Base-by-base conservation (phyloP, 2,888 invertebrate genomes). In the Capitulum mitella region DNA sequence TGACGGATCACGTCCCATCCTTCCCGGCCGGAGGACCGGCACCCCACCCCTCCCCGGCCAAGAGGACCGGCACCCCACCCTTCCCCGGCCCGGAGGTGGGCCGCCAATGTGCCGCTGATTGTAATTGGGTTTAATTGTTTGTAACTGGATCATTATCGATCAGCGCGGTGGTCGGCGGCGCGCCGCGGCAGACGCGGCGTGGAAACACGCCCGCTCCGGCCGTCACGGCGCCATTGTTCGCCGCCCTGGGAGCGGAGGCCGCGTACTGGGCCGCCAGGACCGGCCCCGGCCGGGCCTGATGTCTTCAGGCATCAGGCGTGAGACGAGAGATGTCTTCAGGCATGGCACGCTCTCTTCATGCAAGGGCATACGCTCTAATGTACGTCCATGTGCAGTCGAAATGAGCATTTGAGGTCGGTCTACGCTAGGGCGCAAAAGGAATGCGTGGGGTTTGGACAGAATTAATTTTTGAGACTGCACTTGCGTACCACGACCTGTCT, bases 51-150 rank as follows among this genome's bases (percentile, higher is more conserved):
- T 16, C 51, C 51, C 51, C 58, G 22, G 34, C 26, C 70, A 16
- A 32, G 10, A 29, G 34, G 14, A 0, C 64, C 34, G 3, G 3
- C 70, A 37, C 8, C 40, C 0, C 22, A 37, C 22, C 12, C 40
- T 29, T 16, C 29, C 70, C 37, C 14, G 58, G n/a, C n/a, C 29
- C 58, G n/a, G 10, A 12, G 51, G 19, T 58, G n/a, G 14, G 34
- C 64, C 16, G 10, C 70, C 40, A 40, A 22, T 70, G 40, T 40
- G 37, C 40, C 70, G 70, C 70, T 70, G 26, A 70, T 70, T 70
- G 70, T 70, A 70, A 70, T 70, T 70, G 70, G 70, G 70, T 70
- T 22, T 70, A 70, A 70, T 70, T 70, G 70, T 70, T 40, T 70
- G 70, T 70, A 70, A 70, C 70, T 70, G 70, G 70, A 70, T 37